These are phyloP conservation scores for Zosterops lateralis DNA, from an alignment of 2,113 vertebrate genomes.

Conservation along the genomic window DNA sequence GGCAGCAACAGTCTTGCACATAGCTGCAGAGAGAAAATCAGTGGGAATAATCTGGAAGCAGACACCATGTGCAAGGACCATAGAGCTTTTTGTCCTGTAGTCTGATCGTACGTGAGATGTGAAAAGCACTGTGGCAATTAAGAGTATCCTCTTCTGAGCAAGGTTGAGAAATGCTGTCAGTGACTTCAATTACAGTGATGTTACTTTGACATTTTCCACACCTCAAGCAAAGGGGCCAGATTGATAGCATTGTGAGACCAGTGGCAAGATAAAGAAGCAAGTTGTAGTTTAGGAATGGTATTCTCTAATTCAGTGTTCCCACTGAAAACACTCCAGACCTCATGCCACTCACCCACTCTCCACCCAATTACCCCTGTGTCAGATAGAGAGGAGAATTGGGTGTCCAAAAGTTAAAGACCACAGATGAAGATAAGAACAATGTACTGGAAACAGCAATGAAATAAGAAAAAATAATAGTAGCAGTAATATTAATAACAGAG, in stretches of 20 bases:
- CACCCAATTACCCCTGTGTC: fast-evolving
- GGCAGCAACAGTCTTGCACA: background rate
- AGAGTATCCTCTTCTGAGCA: background rate
- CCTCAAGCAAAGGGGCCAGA: fast-evolving
- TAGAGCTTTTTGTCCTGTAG: background rate
- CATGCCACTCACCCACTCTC: background rate
- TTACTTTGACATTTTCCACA: background rate
- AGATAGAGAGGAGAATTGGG: fast-evolving
- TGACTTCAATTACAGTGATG: background rate
- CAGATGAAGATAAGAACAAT: background rate
- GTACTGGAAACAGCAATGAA: background rate
- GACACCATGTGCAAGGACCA: background rate
- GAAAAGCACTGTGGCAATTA: background rate
- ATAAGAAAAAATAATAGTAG: background rate
- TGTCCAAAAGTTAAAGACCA: background rate
- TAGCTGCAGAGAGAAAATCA: background rate
- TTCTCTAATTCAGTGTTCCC: background rate
- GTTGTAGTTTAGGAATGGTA: background rate
- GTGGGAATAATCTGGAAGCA: background rate
- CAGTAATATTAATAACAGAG: background rate
- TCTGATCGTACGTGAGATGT: background rate
- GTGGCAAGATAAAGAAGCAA: background rate
- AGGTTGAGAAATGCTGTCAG: background rate
- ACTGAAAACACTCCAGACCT: background rate
- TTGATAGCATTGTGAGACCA: background rate